Conservation (phyloP, 2,888 invertebrate genomes). For the Prosopocoilus inquinatus region DNA sequence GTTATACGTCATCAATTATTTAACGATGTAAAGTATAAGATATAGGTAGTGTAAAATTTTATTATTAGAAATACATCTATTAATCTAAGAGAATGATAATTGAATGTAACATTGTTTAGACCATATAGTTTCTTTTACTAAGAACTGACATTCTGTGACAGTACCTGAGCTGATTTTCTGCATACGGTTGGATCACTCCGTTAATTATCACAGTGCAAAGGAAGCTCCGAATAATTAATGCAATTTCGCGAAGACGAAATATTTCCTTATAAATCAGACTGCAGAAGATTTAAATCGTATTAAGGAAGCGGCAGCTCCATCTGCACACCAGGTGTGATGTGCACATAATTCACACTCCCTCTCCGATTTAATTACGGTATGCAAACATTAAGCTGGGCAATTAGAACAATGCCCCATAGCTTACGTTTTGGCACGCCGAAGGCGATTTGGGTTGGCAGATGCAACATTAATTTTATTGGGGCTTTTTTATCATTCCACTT, state of each 20-base stretch:
- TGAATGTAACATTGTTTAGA: too few relatives aligned
- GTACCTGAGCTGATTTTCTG: too few relatives aligned
- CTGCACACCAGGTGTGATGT: conserved; percentile 31
- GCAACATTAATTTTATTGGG: too few relatives aligned
- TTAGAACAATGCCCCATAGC: conserved; percentile 23
- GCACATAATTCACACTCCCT: conserved; percentile 32
- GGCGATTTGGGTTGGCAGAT: background rate
- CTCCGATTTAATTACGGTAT: conserved; percentile 31
- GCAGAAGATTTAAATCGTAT: conserved; percentile 18
- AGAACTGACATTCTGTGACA: too few relatives aligned
- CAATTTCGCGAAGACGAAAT: conserved; percentile 1
- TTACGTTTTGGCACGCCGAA: background rate
- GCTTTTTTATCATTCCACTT: too few relatives aligned
- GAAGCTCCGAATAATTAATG: background rate
- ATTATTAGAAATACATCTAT: too few relatives aligned
- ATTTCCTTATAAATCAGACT: background rate
- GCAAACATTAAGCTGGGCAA: conserved; percentile 30
- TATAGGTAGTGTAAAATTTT: too few relatives aligned
- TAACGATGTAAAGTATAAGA: too few relatives aligned
- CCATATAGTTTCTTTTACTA: too few relatives aligned
- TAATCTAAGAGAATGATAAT: too few relatives aligned
- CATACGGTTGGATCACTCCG: too few relatives aligned
- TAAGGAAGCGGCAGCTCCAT: conserved; percentile 25
- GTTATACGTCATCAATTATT: too few relatives aligned
- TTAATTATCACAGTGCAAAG: background rate